Percentiles rank a stretch among this genome's conserved stretches.
These are phyloP conservation scores for Zingel zingel DNA, from an alignment of 2,113 vertebrate genomes.

Conservation along the genomic window DNA sequence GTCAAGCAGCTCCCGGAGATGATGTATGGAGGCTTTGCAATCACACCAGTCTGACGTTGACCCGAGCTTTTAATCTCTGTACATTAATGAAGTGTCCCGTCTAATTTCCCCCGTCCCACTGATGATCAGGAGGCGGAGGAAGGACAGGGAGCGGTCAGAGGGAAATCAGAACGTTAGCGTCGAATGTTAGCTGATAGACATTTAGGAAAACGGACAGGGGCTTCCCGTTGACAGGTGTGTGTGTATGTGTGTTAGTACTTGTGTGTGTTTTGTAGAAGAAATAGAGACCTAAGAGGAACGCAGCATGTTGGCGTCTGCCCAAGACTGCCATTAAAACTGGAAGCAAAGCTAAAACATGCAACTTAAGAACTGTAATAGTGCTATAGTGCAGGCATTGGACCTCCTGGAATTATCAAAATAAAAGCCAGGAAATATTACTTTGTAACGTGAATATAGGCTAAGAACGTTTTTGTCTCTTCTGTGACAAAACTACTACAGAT, in stretches of 20 bases:
- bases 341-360: neutral
- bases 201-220: conserved; percentile 11
- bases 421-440: neutral
- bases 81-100: conserved; percentile 68
- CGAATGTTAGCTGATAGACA: conserved; percentile 8
- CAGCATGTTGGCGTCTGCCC: neutral
- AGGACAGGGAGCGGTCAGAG: conserved; percentile 48
- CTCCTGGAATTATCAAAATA: neutral
- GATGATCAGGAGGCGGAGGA: conserved; percentile 47
- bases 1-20: conserved; percentile 21
- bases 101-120: conserved; percentile 57
- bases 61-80: conserved; percentile 59
- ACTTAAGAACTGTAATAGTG: neutral
- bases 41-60: conserved; percentile 50
- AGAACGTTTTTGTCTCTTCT: neutral
- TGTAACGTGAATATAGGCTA: neutral
- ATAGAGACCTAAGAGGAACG: neutral
- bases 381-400: neutral
- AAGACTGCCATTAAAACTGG: neutral
- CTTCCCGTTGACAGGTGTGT: conserved; percentile 13
- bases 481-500: neutral
- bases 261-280: neutral
- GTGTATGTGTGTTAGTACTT: neutral
- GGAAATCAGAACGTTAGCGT: conserved; percentile 9
- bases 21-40: conserved; percentile 58